Evolutionary conservation across 2,797 vertebrate genomes (phyloP), one percentile per base, ranked within the genome.

Genomic region (Poecile montanus): DNA sequence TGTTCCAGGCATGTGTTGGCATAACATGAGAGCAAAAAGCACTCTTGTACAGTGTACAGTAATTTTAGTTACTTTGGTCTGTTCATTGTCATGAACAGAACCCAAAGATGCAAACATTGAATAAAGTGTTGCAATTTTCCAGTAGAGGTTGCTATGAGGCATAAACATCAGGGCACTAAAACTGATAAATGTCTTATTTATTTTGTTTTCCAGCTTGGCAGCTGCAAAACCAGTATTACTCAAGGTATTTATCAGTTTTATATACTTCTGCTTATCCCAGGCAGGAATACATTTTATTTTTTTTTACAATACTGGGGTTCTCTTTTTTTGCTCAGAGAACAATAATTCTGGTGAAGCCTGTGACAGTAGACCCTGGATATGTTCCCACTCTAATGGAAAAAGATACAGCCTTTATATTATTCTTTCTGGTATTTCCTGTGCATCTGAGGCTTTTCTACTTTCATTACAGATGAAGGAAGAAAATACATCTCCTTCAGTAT

Each of bases 191-290:
- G 11, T 40, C 44, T 94, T 82, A 27, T 29, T 91, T 60, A 42
- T 76, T 93, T 93, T 60, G 38, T 75, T 95, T 93, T 57, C n/a
- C 91, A 88, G 56, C 45, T 88, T 89, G 84, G 61, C 51, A 89
- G 29, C 40, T 50, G 30, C 56, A 73, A 77, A 83, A 75, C 14
- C 10, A 50, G n/a, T 77, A 67, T 79, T 36, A 40, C 57, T 86
- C 53, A 58, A 94, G 26, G 20, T 87, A 71, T 74, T 96, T 96
- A 65, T 73, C 67, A 61, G 56, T 85, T 82, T 73, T 88, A 54
- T 63, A n/a, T 56, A 38, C 4, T 72, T 86, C 38, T 65, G 23
- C 66, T 94, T 86, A 72, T 91, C 40, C 20, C 40, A 62, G 81
- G 45, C 58, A 44, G 17, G n/a, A 73, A 86, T 42, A 61, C 8